Evolutionary conservation across 2,113 vertebrate species (phyloP), one percentile per base, ranked within the genome.

Genomic region (Cavia porcellus): DNA sequence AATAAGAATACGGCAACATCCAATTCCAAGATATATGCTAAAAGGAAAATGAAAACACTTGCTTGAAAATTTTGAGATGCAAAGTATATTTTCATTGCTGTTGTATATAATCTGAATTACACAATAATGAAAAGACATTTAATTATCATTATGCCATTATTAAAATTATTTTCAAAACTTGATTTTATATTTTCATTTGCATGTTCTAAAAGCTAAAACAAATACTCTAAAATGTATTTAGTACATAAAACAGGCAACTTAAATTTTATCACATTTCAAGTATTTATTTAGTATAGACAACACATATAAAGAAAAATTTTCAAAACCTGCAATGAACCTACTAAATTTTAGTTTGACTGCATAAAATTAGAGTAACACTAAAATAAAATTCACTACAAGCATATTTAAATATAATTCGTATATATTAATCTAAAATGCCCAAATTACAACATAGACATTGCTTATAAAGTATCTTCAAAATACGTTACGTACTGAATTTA

Each of bases 1-100:
- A 98, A 98, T 99, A 98, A 98, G 97, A 97, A 98, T 94, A 90
- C 2, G 97, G 96, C 96, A 98, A 97, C 97, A 98, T 77, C 92
- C 86, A 95, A 97, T 96, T 82, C 50, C 86, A 81, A 4, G 24
- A 47, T 77, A 77, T 96, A 62, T 35, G 77, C 57, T 95, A 92
- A 90, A 95, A 94, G 82, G 20, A 87, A 92, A 59, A 89, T 95
- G 82, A 97, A 96, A 94, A 94, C 30, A 1, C 0, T 62, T 79
- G 72, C 90, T n/a, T 0, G 8, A 70, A 92, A 75, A 47, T 50
- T 68, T 93, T 86, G 94, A 91, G 35, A 74, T 47, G 35, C 30
- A 61, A 66, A 77, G 35, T 30, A 59, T 1, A 3, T 61, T 94
- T 96, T 45, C 52, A 98, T 10, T 86, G 68, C 13, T 7, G n/a